Conservation (phyloP, 2,797 vertebrate species). For the Molossus alvarezi region DNA sequence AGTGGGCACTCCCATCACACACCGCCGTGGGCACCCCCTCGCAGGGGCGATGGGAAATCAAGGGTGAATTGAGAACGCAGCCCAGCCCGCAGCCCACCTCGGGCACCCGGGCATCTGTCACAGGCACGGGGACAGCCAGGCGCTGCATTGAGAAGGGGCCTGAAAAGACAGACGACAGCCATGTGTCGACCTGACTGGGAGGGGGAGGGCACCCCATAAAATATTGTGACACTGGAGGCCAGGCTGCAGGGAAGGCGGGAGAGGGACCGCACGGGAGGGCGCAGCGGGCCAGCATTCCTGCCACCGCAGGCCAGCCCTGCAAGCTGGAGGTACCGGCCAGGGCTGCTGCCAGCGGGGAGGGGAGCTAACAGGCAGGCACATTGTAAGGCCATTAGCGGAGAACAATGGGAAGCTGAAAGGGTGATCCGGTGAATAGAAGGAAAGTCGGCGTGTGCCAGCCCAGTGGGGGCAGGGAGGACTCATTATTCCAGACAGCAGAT, state of each 20-base stretch:
- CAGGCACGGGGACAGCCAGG: slow-evolving; percentile 85
- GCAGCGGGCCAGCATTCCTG: slow-evolving; percentile 86
- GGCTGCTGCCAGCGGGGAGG: neutral
- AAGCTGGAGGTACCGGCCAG: slow-evolving; percentile 73
- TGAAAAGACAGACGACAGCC: slow-evolving; percentile 89
- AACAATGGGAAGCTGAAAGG: slow-evolving; percentile 91
- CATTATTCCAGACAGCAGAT: slow-evolving; percentile 91
- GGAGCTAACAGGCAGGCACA: slow-evolving; percentile 90
- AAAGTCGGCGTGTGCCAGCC: slow-evolving; percentile 91
- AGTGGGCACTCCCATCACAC: neutral
- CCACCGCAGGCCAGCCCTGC: slow-evolving; percentile 84
- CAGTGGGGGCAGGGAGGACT: slow-evolving; percentile 82
- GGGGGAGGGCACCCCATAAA: slow-evolving; percentile 80
- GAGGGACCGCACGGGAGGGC: slow-evolving; percentile 58
- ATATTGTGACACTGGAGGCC: slow-evolving; percentile 86
- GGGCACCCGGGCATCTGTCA: slow-evolving; percentile 89
- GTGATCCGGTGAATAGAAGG: slow-evolving; percentile 89
- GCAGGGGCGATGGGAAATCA: neutral
- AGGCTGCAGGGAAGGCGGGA: slow-evolving; percentile 84
- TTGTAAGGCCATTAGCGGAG: slow-evolving; percentile 91
- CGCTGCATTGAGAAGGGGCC: slow-evolving; percentile 84
- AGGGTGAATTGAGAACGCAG: slow-evolving; percentile 76
- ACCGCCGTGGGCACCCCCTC: neutral
- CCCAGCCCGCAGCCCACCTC: slow-evolving; percentile 81
- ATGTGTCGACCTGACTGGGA: slow-evolving; percentile 84